These are phyloP conservation scores for Aythya baeri DNA, from an alignment of 2,113 vertebrate genomes.

Conservation along the genomic window DNA sequence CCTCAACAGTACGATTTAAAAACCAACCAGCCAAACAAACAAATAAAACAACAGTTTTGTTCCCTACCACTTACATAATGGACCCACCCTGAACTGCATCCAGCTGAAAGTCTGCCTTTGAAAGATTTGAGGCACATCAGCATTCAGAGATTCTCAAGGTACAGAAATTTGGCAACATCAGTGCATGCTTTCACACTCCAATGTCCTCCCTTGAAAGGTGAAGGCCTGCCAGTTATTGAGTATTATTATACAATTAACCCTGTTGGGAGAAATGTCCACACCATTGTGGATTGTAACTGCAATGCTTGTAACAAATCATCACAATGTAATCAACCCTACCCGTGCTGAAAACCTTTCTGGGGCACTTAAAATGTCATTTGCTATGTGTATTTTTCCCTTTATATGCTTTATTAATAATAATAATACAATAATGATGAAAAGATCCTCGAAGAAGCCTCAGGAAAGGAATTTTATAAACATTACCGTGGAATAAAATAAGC, in stretches of 20 bases:
- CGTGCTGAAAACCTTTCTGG: constrained; percentile 38
- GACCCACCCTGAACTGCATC: not conserved
- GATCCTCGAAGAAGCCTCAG: constrained; percentile 53
- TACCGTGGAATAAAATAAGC: constrained; percentile 72
- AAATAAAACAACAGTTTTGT: not conserved
- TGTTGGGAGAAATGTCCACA: constrained; percentile 7
- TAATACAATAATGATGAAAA: constrained; percentile 59
- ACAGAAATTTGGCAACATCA: constrained; percentile 32
- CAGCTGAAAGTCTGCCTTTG: constrained; percentile 10
- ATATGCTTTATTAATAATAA: constrained; percentile 60
- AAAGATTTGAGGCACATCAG: not conserved
- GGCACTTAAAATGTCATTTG: constrained; percentile 49
- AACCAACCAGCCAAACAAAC: no score
- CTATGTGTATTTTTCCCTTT: constrained; percentile 33
- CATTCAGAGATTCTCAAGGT: constrained; percentile 26
- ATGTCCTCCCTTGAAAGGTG: constrained; percentile 18
- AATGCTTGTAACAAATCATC: constrained; percentile 57
- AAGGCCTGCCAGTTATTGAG: constrained; percentile 27
- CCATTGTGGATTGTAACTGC: not conserved
- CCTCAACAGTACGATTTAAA: not conserved
- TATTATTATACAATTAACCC: constrained; percentile 40
- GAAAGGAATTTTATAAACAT: constrained; percentile 75
- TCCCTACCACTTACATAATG: not conserved
- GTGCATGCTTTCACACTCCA: constrained; percentile 15
- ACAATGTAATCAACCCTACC: constrained; percentile 12